Evolutionary conservation across 1,140 invertebrate species (phyloP).

Genomic region (Drosophila persimilis): DNA sequence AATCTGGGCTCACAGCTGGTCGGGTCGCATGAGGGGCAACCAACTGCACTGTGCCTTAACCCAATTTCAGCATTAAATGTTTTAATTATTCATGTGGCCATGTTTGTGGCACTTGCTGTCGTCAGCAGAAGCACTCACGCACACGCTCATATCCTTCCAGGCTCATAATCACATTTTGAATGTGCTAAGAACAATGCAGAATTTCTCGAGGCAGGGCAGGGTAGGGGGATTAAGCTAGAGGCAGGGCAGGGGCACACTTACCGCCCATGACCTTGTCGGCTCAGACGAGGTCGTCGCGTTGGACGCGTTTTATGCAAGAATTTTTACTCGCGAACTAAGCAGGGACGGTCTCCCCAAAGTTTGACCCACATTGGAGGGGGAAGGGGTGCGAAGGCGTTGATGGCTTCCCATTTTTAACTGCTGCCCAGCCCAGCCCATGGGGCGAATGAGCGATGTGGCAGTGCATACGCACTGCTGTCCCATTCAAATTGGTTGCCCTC

Average conservation of each 20-base stretch:
- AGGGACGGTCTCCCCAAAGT: neutral
- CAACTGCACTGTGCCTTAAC: conserved; percentile 47
- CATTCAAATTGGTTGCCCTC: too few species aligned
- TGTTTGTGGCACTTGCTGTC: conserved; percentile 61
- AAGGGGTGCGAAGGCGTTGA: conserved; percentile 13
- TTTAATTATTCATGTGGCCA: conserved; percentile 67
- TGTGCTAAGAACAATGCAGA: conserved; percentile 55
- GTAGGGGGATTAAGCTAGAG: conserved; percentile 23
- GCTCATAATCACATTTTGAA: conserved; percentile 71
- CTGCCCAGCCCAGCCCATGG: neutral
- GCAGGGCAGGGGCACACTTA: conserved; percentile 23
- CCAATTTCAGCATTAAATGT: conserved; percentile 61
- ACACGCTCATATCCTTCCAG: conserved; percentile 25
- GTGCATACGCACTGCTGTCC: conserved; percentile 32
- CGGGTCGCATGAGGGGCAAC: conserved; percentile 9
- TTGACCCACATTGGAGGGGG: conserved; percentile 51
- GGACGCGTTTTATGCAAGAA: conserved; percentile 25
- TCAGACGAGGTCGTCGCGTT: conserved; percentile 46
- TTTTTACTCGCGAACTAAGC: conserved; percentile 25
- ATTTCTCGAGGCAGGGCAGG: conserved; percentile 8
- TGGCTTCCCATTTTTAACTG: conserved; percentile 31
- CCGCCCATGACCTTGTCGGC: conserved; percentile 57
- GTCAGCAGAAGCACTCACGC: conserved; percentile 21
- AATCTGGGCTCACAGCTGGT: conserved; percentile 3
- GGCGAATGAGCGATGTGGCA: conserved; percentile 50